phyloP scores from a whole-genome alignment of 1,140 invertebrate species.

The Listronotus oregonensis region DNA sequence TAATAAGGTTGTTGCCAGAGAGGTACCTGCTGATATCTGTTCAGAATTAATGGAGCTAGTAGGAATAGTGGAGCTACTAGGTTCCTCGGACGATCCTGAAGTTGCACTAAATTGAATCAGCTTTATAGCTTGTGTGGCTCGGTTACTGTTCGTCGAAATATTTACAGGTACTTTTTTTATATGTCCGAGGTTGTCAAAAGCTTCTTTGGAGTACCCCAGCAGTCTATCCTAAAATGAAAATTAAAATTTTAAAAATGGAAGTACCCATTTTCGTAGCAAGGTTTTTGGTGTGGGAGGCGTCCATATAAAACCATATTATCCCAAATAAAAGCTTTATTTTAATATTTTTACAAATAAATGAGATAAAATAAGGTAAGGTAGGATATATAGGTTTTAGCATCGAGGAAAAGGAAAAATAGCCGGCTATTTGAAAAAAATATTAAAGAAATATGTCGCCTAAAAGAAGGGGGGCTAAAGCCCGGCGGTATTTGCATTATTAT shows the following conservation, averaged over 20 bases:
- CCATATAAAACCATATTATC: no score
- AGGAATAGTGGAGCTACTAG: not conserved
- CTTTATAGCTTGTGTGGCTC: not conserved
- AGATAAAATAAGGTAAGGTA: no score
- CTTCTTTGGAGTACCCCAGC: constrained; percentile 15
- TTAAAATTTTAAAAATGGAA: not conserved
- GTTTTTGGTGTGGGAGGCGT: no score
- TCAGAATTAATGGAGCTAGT: not conserved
- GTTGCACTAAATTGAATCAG: constrained; percentile 2
- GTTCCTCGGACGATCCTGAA: not conserved
- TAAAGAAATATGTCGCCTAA: no score
- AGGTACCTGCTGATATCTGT: not conserved
- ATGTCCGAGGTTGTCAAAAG: constrained; percentile 8
- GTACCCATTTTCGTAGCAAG: no score
- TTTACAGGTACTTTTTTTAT: constrained; percentile 12
- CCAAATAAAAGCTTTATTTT: no score
- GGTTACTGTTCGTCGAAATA: not conserved
- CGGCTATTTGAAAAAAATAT: no score
- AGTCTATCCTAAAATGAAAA: constrained; percentile 17
- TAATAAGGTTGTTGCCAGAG: not conserved
- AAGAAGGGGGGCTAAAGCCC: no score
- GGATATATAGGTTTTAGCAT: no score
- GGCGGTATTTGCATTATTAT: no score
- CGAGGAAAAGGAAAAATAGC: no score
- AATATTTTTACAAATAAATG: no score